Evolutionary conservation across 2,113 vertebrate genomes (phyloP), one percentile per base, ranked within the genome.

Genomic region (Heliornis fulica): DNA sequence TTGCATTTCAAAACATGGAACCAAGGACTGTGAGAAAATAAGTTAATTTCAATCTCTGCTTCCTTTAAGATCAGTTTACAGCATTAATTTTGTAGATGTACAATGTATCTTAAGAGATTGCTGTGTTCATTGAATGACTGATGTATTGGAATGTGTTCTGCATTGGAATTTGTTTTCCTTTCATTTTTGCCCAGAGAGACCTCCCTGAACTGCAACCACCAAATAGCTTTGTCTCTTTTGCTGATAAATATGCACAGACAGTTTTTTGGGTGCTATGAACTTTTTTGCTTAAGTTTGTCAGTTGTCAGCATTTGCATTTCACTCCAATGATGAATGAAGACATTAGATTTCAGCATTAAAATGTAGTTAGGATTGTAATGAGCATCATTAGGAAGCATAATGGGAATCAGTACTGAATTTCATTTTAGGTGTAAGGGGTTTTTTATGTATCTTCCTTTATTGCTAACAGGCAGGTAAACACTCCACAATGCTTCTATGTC

Each of bases 261-360:
- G 74, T 88, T 97, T 88, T 97, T 88, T 87, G 41, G 91, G 70
- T 92, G 86, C 77, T 71, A 40, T 71, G 78, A 97, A 95, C 72
- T 93, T 87, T 87, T 66, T 75, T 95, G 28, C n/a, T 83, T 89
- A 87, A 78, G 81, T 93, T 94, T 90, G 38, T 95, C 96, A 97
- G 96, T 97, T 97, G 94, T 97, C 93, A 97, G 87, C 87, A 89
- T 95, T 96, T 83, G 23, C 96, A 90, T 96, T 98, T 94, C 90
- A 87, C 94, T 96, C 83, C 41, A 83, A 57, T 98, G 97, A 98
- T 97, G 82, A 96, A 98, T 97, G 94, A 41, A 95, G 68, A 70
- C 94, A 97, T 97, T 98, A 97, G 57, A 90, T 94, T 96, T 96
- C 91, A 95, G 95, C 96, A 97, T 98, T 98, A 97, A 98, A 98